Evolutionary conservation across 2,888 invertebrate genomes (phyloP).

Genomic region (Sepiola atlantica): DNA sequence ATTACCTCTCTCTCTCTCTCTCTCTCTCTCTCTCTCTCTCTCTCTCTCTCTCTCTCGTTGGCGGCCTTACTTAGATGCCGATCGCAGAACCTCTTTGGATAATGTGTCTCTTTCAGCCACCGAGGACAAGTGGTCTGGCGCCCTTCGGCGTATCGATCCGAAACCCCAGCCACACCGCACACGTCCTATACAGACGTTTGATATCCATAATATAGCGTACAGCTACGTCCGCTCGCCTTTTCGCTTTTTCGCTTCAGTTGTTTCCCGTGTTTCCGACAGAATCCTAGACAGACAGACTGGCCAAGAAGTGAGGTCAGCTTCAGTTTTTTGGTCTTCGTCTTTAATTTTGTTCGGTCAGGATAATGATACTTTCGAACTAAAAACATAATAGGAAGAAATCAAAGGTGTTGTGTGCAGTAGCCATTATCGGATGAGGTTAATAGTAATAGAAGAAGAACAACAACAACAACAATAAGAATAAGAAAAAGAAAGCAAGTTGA

Average conservation of each 20-base stretch:
- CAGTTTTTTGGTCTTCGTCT: neutral
- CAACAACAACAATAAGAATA: too few relatives aligned
- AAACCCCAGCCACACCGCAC: neutral
- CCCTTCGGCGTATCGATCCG: neutral
- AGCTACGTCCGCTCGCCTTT: neutral
- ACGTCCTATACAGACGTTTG: neutral
- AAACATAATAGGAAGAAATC: neutral
- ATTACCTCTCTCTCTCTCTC: neutral
- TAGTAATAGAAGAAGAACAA: neutral
- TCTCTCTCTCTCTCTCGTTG: neutral
- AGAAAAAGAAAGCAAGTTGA: too few relatives aligned
- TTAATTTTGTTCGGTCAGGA: neutral
- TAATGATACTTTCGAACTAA: neutral
- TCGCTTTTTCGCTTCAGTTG: neutral
- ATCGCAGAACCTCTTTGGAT: neutral
- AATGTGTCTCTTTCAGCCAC: slow-evolving; percentile 19
- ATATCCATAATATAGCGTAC: neutral
- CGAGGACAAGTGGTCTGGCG: slow-evolving; percentile 20
- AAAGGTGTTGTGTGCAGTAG: neutral
- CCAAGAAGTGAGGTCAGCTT: neutral
- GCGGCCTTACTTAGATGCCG: neutral
- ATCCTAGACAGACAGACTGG: neutral
- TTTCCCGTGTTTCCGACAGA: neutral
- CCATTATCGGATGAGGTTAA: neutral
- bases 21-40: neutral